Conservation (phyloP, 2,113 vertebrate genomes). For the Panthera uncia region DNA sequence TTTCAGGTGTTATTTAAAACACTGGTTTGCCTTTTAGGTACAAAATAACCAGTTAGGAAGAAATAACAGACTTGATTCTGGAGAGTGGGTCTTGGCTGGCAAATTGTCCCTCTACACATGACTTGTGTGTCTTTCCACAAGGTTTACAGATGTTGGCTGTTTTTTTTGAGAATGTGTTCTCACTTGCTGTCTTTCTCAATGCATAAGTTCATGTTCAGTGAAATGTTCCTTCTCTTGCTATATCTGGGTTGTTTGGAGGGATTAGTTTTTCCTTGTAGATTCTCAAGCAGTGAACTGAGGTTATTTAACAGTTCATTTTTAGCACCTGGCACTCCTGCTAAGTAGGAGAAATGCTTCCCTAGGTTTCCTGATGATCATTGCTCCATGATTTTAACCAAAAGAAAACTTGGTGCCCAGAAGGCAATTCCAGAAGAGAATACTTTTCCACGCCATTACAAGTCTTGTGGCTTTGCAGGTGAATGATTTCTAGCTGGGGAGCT, state of each 20-base stretch:
- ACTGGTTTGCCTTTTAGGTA: neutral
- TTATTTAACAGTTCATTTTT: neutral
- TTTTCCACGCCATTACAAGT: neutral
- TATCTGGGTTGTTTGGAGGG: constrained; percentile 23
- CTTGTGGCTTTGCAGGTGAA: neutral
- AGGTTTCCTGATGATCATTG: neutral
- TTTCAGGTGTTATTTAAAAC: neutral
- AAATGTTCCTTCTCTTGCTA: neutral
- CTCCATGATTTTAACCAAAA: neutral
- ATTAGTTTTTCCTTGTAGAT: constrained; percentile 6
- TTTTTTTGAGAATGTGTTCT: constrained; percentile 18
- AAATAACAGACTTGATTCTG: neutral
- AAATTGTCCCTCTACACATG: neutral
- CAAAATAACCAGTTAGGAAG: neutral
- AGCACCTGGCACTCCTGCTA: neutral
- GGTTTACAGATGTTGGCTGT: neutral
- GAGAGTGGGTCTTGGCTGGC: neutral
- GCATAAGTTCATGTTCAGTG: constrained; percentile 40
- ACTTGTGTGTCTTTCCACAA: neutral
- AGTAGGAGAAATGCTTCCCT: neutral
- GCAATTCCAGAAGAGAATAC: neutral
- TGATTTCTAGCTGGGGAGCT: neutral
- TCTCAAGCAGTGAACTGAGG: neutral
- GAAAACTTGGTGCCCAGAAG: neutral
- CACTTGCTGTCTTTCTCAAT: neutral